These are phyloP conservation scores for Gnatocerus cornutus DNA, from an alignment of 2,888 invertebrate genomes.

Conservation along the genomic window DNA sequence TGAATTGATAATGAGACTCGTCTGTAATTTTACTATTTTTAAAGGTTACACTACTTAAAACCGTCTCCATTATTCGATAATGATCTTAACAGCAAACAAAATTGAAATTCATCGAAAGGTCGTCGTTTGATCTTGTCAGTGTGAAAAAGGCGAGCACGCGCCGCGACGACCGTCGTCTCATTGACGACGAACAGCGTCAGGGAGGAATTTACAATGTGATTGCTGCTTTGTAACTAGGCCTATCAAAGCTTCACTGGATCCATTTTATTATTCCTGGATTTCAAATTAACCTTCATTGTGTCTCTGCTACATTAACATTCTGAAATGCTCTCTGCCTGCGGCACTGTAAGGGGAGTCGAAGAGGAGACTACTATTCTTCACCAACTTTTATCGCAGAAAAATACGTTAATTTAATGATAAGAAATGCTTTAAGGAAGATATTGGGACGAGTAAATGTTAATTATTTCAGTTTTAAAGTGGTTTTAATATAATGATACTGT, in stretches of 20 bases:
- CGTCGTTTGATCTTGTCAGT: slow-evolving; percentile 57
- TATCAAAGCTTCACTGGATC: slow-evolving; percentile 65
- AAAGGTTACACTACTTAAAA: slow-evolving; percentile 7
- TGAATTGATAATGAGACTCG: slow-evolving; percentile 20
- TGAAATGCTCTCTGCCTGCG: slow-evolving; percentile 23
- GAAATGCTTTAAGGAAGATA: no score
- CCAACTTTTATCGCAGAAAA: no score
- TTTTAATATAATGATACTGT: no score
- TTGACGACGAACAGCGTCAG: slow-evolving; percentile 67
- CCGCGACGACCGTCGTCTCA: slow-evolving; percentile 65
- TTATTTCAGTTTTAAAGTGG: no score
- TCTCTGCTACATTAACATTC: slow-evolving; percentile 46
- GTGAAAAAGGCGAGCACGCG: slow-evolving; percentile 58
- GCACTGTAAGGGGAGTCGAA: background rate
- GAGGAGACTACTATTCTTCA: no score
- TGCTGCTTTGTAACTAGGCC: slow-evolving; percentile 66
- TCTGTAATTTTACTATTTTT: slow-evolving; percentile 25
- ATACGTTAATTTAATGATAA: no score
- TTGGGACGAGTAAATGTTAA: no score
- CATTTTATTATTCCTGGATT: slow-evolving; percentile 67
- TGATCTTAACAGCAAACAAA: slow-evolving; percentile 27
- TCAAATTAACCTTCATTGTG: slow-evolving; percentile 69
- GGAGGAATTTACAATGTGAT: slow-evolving; percentile 71
- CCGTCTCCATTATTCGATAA: slow-evolving; percentile 19
- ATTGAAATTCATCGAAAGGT: slow-evolving; percentile 31